Evolutionary conservation across 92 coral and sea anemone species (phyloP), one percentile per base, ranked within the genome.

Genomic region (Bergia puertoricense): DNA sequence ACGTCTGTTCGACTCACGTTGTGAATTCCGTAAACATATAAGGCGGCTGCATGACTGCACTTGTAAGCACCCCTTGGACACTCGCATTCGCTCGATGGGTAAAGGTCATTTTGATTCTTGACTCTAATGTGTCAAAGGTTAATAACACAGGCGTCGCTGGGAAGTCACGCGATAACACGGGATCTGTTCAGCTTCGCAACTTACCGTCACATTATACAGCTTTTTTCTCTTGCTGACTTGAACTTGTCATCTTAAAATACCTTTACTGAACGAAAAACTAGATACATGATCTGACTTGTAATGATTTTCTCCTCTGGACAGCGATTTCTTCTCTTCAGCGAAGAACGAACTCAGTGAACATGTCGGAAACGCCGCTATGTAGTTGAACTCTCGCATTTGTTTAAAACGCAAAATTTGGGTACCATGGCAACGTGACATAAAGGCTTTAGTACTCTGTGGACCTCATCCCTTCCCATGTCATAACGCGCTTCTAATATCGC

Each of bases 231-330:
- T 88, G 79, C 90, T 88, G 1, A 78, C 90, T 23, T 67, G 48
- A n/a, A 88, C 90, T 59, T 80, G 20, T 16, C 91, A 86, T 36
- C 87, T 81, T 36, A 88, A 5, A 81, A 88, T 51, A 38, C 91
- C 86, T 20, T 81, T n/a, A 86, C 37, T 76, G 65, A 11, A 85
- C 42, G 42, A n/a, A 89, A 91, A 91, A 74, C 82, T 71, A 44
- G 85, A 74, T 72, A 89, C 75, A 54, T 92, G 92, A 50, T 76
- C 86, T 40, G 92, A 92, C 45, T 81, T 56, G 77, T 85, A 92
- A 67, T 92, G 94, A 74, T 91, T 88, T 91, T 91, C 89, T 16
- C 91, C 93, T 88, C 91, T 84, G 48, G 88, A 69, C 18, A 90
- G 11, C 10, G 91, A 91, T 68, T 91, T 91, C 46, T 88, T 42